These are phyloP conservation scores for Bryconaethiops microstoma DNA, from an alignment of 2,797 vertebrate species.

Conservation along the genomic window DNA sequence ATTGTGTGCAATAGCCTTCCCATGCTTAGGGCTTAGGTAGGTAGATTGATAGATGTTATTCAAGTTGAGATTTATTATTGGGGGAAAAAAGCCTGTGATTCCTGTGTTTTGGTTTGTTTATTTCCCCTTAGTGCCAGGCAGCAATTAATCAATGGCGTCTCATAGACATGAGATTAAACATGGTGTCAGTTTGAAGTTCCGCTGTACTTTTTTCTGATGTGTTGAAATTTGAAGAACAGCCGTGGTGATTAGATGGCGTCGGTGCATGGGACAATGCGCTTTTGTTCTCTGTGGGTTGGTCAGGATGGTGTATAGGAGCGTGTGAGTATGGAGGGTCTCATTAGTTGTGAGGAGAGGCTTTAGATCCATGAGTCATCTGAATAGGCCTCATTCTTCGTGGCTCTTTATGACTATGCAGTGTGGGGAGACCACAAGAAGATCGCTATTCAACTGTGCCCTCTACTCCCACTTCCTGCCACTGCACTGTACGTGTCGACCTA, in stretches of 20 bases:
- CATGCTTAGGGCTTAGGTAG: no score
- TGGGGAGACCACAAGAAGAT: conserved; percentile 34
- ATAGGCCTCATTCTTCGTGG: conserved; percentile 37
- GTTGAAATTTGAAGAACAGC: conserved; percentile 2
- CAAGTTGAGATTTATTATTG: no score
- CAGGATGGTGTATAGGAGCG: conserved; percentile 64
- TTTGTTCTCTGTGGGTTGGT: conserved; percentile 66
- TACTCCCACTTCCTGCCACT: conserved; percentile 41
- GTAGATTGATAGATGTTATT: no score
- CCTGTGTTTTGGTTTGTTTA: not conserved
- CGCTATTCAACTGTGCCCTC: conserved; percentile 44
- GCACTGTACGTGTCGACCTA: not conserved
- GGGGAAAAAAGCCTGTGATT: no score
- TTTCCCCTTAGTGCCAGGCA: not conserved
- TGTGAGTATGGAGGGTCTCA: conserved; percentile 57
- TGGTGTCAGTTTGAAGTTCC: not conserved
- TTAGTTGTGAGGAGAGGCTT: conserved; percentile 12
- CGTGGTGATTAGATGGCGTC: conserved; percentile 57
- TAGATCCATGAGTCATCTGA: conserved; percentile 48
- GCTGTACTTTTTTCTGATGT: conserved; percentile 29
- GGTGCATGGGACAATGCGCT: conserved; percentile 61
- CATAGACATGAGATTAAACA: not conserved
- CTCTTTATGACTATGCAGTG: conserved; percentile 33
- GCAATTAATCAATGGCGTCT: not conserved
- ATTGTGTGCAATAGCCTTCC: no score